Evolutionary conservation across 2,888 invertebrate species (phyloP).

Genomic region (Thysanoteuthis rhombus): DNA sequence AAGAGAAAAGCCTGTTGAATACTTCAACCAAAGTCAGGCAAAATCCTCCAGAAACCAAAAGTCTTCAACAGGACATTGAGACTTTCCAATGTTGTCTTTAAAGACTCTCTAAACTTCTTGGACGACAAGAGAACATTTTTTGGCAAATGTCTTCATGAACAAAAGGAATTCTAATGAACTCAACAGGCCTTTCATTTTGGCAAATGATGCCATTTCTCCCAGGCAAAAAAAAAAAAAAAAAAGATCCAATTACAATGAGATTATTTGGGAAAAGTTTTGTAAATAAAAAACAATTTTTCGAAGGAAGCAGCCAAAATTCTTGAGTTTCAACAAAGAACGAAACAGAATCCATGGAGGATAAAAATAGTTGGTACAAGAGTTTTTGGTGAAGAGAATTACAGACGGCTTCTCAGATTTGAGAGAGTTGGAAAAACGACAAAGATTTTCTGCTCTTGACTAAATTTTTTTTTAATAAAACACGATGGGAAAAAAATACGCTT

Average conservation of each 20-base stretch:
- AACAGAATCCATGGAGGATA: not conserved
- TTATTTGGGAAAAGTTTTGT: not conserved
- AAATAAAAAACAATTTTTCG: not conserved
- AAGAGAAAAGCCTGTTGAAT: no score
- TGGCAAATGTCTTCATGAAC: not conserved
- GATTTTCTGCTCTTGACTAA: not conserved
- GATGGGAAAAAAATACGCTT: not conserved
- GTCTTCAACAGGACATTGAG: no score
- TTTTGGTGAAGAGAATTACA: not conserved
- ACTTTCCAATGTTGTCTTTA: not conserved
- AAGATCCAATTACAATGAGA: not conserved
- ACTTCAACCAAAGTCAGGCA: no score
- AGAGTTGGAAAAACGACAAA: not conserved
- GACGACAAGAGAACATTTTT: not conserved
- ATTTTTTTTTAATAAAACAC: not conserved
- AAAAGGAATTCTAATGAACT: constrained; percentile 12
- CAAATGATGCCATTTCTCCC: not conserved
- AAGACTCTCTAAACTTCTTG: not conserved
- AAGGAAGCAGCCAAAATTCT: not conserved
- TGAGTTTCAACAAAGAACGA: no score
- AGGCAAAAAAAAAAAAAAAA: not conserved
- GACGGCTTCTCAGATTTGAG: not conserved
- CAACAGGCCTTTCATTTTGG: not conserved
- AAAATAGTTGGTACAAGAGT: not conserved
- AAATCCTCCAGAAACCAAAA: no score